phyloP scores from a whole-genome alignment of 2,888 invertebrate genomes.

The Nysson spinosus region DNA sequence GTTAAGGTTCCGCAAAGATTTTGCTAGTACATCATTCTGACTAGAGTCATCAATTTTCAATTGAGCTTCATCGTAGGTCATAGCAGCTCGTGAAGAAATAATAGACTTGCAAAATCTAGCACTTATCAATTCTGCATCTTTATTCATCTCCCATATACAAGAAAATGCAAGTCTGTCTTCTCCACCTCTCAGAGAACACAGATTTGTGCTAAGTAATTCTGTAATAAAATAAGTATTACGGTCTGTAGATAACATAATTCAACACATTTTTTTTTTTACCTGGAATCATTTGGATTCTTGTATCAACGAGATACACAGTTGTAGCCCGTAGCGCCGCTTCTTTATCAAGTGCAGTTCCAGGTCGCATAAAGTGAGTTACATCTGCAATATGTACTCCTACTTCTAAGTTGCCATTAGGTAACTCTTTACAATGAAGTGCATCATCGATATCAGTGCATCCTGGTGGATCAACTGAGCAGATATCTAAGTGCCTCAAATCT shows the following conservation, averaged over 20 bases:
- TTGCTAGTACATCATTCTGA: slow-evolving; percentile 85
- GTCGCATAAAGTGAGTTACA: slow-evolving; percentile 97
- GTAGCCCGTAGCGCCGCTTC: slow-evolving; percentile 97
- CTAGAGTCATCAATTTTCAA: slow-evolving; percentile 91
- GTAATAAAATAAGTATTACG: no score
- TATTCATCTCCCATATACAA: slow-evolving; percentile 95
- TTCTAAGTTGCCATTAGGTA: slow-evolving; percentile 87
- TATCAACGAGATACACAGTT: slow-evolving; percentile 97
- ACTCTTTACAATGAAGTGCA: slow-evolving; percentile 91
- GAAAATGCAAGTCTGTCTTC: slow-evolving; percentile 97
- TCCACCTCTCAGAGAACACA: slow-evolving; percentile 94
- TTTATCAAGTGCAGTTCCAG: slow-evolving; percentile 92
- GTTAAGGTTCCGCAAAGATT: slow-evolving; percentile 90
- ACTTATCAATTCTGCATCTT: slow-evolving; percentile 88
- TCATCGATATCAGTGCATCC: slow-evolving; percentile 99
- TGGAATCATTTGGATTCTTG: slow-evolving; percentile 92
- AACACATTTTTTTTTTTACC: slow-evolving; percentile 73
- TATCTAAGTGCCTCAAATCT: slow-evolving; percentile 90
- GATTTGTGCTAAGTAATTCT: slow-evolving; percentile 94
- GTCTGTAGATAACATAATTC: no score
- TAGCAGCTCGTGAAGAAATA: slow-evolving; percentile 92
- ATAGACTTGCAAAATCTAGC: slow-evolving; percentile 95
- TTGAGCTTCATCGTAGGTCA: slow-evolving; percentile 99
- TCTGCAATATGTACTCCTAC: slow-evolving; percentile 99
- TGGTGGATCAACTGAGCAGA: slow-evolving; percentile 98